Evolutionary conservation across 2,888 invertebrate species (phyloP).

Genomic region (Encarsia formosa): DNA sequence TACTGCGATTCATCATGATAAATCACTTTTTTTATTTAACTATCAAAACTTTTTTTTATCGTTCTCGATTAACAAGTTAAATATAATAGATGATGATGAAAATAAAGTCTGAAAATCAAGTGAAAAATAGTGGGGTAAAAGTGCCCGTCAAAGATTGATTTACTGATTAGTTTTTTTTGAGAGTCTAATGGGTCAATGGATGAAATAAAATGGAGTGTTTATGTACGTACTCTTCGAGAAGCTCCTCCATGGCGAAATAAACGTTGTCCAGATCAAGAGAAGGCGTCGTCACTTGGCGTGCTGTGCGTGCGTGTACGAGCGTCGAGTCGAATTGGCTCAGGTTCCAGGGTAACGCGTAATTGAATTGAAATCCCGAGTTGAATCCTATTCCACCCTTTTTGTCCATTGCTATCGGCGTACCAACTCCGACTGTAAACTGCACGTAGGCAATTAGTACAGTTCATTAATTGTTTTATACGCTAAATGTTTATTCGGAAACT

Average conservation of each 20-base stretch:
- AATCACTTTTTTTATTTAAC: too few relatives aligned
- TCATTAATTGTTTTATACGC: not conserved
- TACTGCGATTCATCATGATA: too few relatives aligned
- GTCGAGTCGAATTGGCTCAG: conserved; percentile 42
- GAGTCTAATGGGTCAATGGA: not conserved
- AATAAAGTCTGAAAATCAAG: too few relatives aligned
- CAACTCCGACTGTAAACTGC: conserved; percentile 43
- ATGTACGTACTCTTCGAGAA: conserved; percentile 38
- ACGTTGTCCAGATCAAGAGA: conserved; percentile 38
- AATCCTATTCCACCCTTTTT: conserved; percentile 41
- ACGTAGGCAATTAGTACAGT: conserved; percentile 2
- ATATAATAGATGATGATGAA: not conserved
- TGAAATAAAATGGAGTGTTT: not conserved
- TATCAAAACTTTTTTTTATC: too few relatives aligned
- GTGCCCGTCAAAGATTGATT: too few relatives aligned
- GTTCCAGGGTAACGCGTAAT: conserved; percentile 46
- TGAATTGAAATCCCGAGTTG: conserved; percentile 45
- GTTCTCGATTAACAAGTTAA: not conserved
- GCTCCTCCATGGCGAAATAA: conserved; percentile 41
- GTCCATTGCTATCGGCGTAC: conserved; percentile 41
- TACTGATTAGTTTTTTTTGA: too few relatives aligned
- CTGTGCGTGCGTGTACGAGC: conserved; percentile 34
- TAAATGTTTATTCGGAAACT: too few relatives aligned
- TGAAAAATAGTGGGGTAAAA: too few relatives aligned
- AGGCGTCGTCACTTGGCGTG: not conserved